Evolutionary conservation across 2,113 vertebrate species (phyloP), one percentile per base, ranked within the genome.

Genomic region (Glareola pratincola): DNA sequence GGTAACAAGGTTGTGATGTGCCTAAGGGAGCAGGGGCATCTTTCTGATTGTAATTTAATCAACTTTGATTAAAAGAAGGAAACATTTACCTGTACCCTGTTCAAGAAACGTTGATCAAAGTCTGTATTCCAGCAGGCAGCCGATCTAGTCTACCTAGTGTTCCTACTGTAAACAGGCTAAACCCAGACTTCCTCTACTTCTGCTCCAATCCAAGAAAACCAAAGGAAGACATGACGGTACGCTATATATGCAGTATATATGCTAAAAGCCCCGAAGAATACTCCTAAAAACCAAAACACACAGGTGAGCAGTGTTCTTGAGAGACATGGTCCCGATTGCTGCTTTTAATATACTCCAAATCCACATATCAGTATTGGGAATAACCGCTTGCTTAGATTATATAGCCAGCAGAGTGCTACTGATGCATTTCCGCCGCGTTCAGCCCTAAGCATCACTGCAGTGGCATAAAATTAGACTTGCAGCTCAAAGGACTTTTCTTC

Each of bases 11-110:
- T 89, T 97, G 96, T 60, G 87, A 63, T 62, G 37, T 72, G 95
- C 97, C 97, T 90, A 23, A 36, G 93, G 95, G 97, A 95, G 54
- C 69, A 83, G 66, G 72, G 62, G 53, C 66, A 92, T 87, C 88
- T 93, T 94, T 73, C 88, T 96, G 95, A 96, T 85, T 88, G 88
- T 66, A 92, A 85, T 95, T 96, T 97, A 96, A 97, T 96, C 93
- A 96, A 80, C 85, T 94, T 69, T 92, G 96, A 98, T 97, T 97
- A 97, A 97, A 97, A 96, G 85, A 97, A 93, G 91, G 54, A 96
- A 94, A 92, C 71, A 73, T 95, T 88, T 91, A 92, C 85, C 88
- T 94, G 45, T 41, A 95, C n/a, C 26, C 74, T 79, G 80, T 80
- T 94, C 85, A 81, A 96, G 94, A 93, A 67, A 93, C 93, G 85